phyloP scores from a whole-genome alignment of 1,140 invertebrate species.

The Leptonema lineaticorne region DNA sequence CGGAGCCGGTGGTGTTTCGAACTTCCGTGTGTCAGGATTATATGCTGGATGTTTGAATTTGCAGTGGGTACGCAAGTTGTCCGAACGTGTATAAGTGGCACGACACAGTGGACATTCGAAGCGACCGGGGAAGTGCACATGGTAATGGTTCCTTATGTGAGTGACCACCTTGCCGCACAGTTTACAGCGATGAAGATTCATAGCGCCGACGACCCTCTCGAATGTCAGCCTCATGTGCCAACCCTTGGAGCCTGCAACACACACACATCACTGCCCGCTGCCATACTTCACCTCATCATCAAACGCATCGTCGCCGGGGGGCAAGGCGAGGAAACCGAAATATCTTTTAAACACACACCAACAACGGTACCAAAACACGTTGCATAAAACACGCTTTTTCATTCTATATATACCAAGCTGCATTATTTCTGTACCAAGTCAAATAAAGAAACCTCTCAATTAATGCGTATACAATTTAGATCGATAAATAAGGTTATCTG shows the following conservation, averaged over 20 bases:
- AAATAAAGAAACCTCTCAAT: too few relatives aligned
- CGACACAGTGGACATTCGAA: constrained; percentile 85
- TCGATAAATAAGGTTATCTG: too few relatives aligned
- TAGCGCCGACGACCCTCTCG: constrained; percentile 83
- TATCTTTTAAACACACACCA: too few relatives aligned
- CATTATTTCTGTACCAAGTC: too few relatives aligned
- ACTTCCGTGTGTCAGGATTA: constrained; percentile 78
- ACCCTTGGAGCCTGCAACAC: constrained; percentile 85
- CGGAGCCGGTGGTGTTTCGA: constrained; percentile 64
- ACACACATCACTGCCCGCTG: constrained; percentile 48
- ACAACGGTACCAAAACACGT: too few relatives aligned
- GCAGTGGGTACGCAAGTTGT: constrained; percentile 85
- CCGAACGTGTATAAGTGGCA: constrained; percentile 83
- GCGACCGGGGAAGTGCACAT: constrained; percentile 84
- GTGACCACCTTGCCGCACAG: constrained; percentile 88
- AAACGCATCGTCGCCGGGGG: background rate
- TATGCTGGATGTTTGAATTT: constrained; percentile 83
- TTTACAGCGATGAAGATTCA: constrained; percentile 87
- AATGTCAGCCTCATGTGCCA: constrained; percentile 89
- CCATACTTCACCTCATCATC: constrained; percentile 9
- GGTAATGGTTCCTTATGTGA: constrained; percentile 88
- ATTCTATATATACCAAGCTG: too few relatives aligned
- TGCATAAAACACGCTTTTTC: too few relatives aligned
- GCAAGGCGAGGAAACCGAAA: too few relatives aligned
- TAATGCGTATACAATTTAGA: too few relatives aligned